These are phyloP conservation scores for Cyprinodon diabolis DNA, from an alignment of 2,797 vertebrate species.

Conservation along the genomic window DNA sequence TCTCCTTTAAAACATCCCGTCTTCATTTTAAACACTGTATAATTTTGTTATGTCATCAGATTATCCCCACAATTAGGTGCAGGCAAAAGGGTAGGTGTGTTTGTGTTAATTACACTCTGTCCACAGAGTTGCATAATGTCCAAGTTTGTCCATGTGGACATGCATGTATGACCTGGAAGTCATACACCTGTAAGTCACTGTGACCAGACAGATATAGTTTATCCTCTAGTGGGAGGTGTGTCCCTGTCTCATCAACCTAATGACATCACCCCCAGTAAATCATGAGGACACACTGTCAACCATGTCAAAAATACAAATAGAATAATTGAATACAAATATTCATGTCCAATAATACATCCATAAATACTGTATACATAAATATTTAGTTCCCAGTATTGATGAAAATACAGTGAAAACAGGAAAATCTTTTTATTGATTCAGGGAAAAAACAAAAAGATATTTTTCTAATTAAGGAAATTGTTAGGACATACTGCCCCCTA, in stretches of 20 bases:
- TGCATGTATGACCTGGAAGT: not conserved
- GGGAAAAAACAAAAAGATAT: too few relatives aligned
- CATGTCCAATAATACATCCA: not conserved
- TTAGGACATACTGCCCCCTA: too few relatives aligned
- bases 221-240: slow-evolving; percentile 47
- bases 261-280: slow-evolving; percentile 50
- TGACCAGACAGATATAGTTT: slow-evolving; percentile 41
- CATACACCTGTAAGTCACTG: slow-evolving; percentile 35
- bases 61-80: slow-evolving; percentile 23
- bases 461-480: not conserved
- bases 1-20: slow-evolving; percentile 13
- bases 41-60: slow-evolving; percentile 31
- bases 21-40: slow-evolving; percentile 12
- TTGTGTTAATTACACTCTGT: slow-evolving; percentile 3
- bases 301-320: not conserved
- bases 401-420: too few relatives aligned
- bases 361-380: too few relatives aligned
- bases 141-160: not conserved
- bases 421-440: not conserved
- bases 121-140: slow-evolving; percentile 14
- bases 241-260: slow-evolving; percentile 38
- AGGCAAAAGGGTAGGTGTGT: slow-evolving; percentile 41
- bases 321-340: not conserved
- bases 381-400: too few relatives aligned
- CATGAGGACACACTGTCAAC: slow-evolving; percentile 35